Evolutionary conservation across 1,140 invertebrate species (phyloP).

Genomic region (Centruroides vittatus): DNA sequence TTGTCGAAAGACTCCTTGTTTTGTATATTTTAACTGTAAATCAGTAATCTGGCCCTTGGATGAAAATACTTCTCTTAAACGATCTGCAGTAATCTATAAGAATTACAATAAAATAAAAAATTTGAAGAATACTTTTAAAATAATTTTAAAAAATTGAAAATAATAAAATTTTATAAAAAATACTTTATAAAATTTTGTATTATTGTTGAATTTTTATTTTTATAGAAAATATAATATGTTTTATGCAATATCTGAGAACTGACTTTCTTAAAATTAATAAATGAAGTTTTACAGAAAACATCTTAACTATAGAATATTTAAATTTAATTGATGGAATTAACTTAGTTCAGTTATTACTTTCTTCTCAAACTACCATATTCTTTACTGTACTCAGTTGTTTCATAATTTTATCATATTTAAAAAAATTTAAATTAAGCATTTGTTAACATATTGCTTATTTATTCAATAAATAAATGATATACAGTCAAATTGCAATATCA

Average conservation of each 20-base stretch:
- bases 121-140: neutral
- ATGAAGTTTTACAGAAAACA: neutral
- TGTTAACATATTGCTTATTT: too few relatives aligned
- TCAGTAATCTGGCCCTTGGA: conserved; percentile 75
- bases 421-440: too few relatives aligned
- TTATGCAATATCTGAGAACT: too few relatives aligned
- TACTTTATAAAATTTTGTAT: neutral
- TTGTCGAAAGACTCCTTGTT: conserved; percentile 74
- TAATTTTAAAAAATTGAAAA: neutral
- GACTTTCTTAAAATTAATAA: neutral
- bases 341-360: too few relatives aligned
- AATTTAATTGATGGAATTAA: too few relatives aligned
- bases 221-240: too few relatives aligned
- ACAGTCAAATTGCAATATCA: too few relatives aligned
- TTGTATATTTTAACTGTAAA: conserved; percentile 77
- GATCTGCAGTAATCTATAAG: conserved; percentile 58
- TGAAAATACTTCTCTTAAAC: conserved; percentile 57
- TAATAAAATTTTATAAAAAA: neutral
- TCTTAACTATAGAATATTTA: neutral
- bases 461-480: too few relatives aligned
- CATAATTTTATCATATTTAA: too few relatives aligned
- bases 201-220: neutral
- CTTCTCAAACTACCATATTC: too few relatives aligned
- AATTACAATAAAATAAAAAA: neutral
- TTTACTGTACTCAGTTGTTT: too few relatives aligned